phyloP scores from a whole-genome alignment of 2,797 vertebrate species.

The Chrosomus eos region DNA sequence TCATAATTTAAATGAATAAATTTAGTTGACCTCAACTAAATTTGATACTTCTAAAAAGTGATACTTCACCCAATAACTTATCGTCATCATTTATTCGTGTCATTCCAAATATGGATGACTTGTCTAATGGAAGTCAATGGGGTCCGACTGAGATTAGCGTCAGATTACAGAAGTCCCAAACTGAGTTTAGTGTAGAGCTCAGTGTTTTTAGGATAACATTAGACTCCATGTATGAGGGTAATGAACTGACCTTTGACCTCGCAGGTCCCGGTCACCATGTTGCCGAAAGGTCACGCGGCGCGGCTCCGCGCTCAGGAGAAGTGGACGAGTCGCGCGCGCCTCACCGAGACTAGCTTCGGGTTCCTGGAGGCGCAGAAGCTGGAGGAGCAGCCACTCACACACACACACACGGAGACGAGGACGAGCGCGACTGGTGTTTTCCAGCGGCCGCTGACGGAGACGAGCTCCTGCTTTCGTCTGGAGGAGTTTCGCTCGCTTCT shows the following conservation, averaged over 20 bases:
- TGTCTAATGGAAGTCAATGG: too few relatives aligned
- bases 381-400: conserved; percentile 32
- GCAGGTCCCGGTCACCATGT: conserved; percentile 45
- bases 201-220: too few relatives aligned
- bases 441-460: conserved; percentile 77
- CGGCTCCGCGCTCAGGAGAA: conserved; percentile 80
- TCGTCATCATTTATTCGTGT: too few relatives aligned
- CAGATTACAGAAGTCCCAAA: too few relatives aligned
- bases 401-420: conserved; percentile 17
- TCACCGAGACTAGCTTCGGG: conserved; percentile 81
- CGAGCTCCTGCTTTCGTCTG: conserved; percentile 76
- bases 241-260: background rate
- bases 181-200: fast-evolving
- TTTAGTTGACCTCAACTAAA: too few relatives aligned
- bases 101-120: too few relatives aligned
- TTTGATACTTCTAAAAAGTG: too few relatives aligned
- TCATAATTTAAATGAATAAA: too few relatives aligned
- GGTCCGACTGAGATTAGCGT: too few relatives aligned
- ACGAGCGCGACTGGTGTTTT: conserved; percentile 74
- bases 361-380: conserved; percentile 77
- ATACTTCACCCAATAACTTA: too few relatives aligned
- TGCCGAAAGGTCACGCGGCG: conserved; percentile 75
- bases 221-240: background rate
- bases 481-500: conserved; percentile 78
- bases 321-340: conserved; percentile 80